A percentile compares a stretch with the other conserved stretches of the same genome.
Evolutionary conservation across 2,797 vertebrate species (phyloP).

Genomic region (Lindbergichthys nudifrons): DNA sequence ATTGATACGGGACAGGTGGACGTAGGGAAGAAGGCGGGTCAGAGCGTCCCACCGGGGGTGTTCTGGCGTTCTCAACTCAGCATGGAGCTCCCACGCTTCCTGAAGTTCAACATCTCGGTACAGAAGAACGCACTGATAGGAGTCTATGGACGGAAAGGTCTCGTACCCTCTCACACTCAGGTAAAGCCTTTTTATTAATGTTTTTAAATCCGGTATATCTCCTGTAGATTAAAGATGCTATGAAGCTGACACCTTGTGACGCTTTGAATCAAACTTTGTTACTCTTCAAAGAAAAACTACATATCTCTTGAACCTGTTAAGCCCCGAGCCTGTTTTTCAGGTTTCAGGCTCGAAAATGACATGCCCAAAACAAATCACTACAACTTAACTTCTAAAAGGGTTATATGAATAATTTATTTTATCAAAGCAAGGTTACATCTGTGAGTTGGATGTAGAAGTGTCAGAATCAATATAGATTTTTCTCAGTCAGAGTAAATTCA

Average conservation of each 20-base stretch:
- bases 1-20: slow-evolving; percentile 96
- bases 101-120: slow-evolving; percentile 99
- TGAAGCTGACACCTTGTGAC: background rate
- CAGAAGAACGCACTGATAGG: slow-evolving; percentile 98
- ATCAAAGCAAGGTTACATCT: no score
- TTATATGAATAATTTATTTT: no score
- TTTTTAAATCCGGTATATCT: background rate
- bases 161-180: slow-evolving; percentile 97
- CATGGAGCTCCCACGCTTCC: slow-evolving; percentile 94
- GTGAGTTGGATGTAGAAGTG: no score
- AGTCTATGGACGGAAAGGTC: slow-evolving; percentile 96
- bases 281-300: background rate
- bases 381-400: no score
- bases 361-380: no score
- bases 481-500: no score
- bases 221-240: background rate
- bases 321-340: no score
- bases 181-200: slow-evolving; percentile 71
- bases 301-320: no score
- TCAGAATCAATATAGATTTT: no score
- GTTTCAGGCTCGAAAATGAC: no score
- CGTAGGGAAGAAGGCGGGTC: slow-evolving; percentile 89
- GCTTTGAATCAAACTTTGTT: background rate
- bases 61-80: slow-evolving; percentile 96
- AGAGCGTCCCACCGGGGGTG: slow-evolving; percentile 92